phyloP scores from a whole-genome alignment of 2,888 invertebrate species.

The Pegoplata infirma region DNA sequence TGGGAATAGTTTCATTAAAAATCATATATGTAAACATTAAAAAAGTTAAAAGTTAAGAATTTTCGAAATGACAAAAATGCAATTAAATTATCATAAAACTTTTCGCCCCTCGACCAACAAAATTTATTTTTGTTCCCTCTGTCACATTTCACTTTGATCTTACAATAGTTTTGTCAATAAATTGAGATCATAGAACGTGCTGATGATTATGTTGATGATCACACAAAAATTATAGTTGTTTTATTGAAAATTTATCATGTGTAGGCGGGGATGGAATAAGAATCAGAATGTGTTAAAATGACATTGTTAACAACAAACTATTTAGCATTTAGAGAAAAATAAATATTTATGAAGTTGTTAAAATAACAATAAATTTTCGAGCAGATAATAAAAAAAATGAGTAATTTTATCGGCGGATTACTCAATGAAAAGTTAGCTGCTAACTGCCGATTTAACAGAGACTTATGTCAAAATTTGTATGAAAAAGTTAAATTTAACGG shows the following conservation, averaged over 20 bases:
- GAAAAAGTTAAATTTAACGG: too few relatives aligned
- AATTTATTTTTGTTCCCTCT: constrained; percentile 13
- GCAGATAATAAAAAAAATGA: neutral
- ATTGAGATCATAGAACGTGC: constrained; percentile 42
- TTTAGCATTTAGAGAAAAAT: constrained; percentile 20
- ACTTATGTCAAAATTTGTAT: too few relatives aligned
- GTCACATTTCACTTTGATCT: constrained; percentile 47
- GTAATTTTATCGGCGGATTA: too few relatives aligned
- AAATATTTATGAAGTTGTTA: constrained; percentile 13
- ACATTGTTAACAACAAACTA: constrained; percentile 34
- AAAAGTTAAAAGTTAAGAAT: too few relatives aligned
- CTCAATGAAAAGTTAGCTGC: too few relatives aligned
- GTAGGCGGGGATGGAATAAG: constrained; percentile 35
- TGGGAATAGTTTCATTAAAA: too few relatives aligned
- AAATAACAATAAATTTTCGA: neutral
- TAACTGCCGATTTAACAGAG: too few relatives aligned
- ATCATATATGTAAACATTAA: too few relatives aligned
- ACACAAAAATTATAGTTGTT: constrained; percentile 61
- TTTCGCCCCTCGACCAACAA: constrained; percentile 11
- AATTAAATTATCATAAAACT: constrained; percentile 17
- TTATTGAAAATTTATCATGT: constrained; percentile 50
- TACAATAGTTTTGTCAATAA: constrained; percentile 36
- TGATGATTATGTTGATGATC: constrained; percentile 41
- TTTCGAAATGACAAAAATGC: neutral
- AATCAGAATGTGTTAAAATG: constrained; percentile 25